A percentile compares a stretch with the other conserved stretches of the same genome.
These are phyloP conservation scores for Drosophila kepulauana DNA, from an alignment of 1,140 invertebrate species.

Conservation along the genomic window DNA sequence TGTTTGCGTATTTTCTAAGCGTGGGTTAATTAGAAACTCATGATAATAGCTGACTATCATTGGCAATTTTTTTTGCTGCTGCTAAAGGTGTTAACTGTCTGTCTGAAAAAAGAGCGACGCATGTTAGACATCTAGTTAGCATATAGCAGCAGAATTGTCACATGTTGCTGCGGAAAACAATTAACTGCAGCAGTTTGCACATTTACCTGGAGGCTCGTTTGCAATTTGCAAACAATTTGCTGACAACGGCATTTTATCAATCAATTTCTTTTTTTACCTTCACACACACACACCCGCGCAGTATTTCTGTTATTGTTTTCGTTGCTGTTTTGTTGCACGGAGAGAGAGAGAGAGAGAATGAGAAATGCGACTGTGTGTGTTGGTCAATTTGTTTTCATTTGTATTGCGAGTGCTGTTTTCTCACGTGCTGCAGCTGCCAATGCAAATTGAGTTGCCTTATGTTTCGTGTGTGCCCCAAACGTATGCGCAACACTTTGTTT, in stretches of 20 bases:
- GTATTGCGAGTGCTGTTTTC: conserved; percentile 55
- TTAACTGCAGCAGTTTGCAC: conserved; percentile 34
- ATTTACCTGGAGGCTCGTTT: conserved; percentile 39
- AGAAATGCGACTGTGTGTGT: conserved; percentile 23
- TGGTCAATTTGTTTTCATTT: conserved; percentile 34
- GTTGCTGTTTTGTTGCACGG: neutral
- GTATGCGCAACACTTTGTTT: conserved; percentile 55
- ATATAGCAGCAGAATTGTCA: neutral
- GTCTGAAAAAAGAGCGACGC: neutral
- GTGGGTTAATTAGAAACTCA: conserved; percentile 7
- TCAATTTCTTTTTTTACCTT: conserved; percentile 25
- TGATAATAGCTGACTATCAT: neutral
- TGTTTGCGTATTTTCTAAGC: neutral
- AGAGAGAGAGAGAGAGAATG: too few relatives aligned
- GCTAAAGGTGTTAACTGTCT: conserved; percentile 7
- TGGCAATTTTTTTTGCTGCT: neutral
- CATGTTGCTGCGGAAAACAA: conserved; percentile 24
- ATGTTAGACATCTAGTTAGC: neutral
- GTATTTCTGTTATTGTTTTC: conserved; percentile 28
- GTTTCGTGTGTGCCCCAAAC: conserved; percentile 5
- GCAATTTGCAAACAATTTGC: conserved; percentile 44
- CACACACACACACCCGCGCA: neutral
- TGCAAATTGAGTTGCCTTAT: conserved; percentile 69
- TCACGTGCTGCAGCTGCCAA: conserved; percentile 68
- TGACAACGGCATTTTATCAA: conserved; percentile 48